Percentiles rank a stretch among this genome's conserved stretches.
These are phyloP conservation scores for Poicephalus gulielmi DNA, from an alignment of 2,113 vertebrate species.

Conservation along the genomic window DNA sequence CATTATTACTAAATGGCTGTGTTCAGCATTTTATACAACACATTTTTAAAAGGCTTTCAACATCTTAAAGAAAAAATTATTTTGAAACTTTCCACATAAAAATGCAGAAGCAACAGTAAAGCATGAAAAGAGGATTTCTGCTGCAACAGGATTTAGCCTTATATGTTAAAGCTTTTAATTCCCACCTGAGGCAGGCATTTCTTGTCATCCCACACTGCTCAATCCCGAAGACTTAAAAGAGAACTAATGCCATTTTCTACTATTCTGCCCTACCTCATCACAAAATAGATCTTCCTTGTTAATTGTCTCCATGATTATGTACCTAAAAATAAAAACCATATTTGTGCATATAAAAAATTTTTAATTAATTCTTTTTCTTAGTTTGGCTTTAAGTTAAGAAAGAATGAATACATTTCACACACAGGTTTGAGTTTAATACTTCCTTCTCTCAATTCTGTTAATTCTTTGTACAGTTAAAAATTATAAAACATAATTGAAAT, in stretches of 20 bases:
- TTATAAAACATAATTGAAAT: background rate
- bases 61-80: background rate
- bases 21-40: background rate
- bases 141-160: background rate
- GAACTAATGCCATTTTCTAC: background rate
- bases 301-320: background rate
- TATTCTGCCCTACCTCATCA: background rate
- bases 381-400: background rate
- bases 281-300: background rate
- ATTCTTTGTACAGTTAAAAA: background rate
- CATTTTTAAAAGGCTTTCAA: background rate
- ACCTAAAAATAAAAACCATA: background rate
- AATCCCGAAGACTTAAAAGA: background rate
- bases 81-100: background rate
- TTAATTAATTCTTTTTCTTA: background rate
- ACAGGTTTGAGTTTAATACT: background rate
- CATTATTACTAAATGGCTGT: background rate
- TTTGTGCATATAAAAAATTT: background rate
- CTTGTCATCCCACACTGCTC: background rate
- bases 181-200: constrained; percentile 28
- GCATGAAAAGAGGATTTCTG: background rate
- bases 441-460: background rate
- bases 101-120: background rate
- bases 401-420: background rate
- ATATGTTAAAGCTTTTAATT: constrained; percentile 20